These are phyloP conservation scores for Electrophaes corylata DNA, from an alignment of 2,888 invertebrate species.

Conservation along the genomic window DNA sequence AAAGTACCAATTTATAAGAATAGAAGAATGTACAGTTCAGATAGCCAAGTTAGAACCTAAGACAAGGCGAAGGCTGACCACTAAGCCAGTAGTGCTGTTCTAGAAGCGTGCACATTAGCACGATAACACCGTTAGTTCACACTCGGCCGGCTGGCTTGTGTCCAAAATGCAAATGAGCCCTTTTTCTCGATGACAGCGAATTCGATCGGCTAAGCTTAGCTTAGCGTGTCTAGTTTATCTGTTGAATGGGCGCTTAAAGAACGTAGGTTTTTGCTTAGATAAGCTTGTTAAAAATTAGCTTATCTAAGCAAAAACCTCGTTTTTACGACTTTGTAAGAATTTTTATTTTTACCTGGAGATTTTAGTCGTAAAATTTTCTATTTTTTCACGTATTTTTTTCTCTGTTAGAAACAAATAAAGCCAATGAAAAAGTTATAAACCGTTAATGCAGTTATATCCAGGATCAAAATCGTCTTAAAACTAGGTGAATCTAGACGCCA, in stretches of 20 bases:
- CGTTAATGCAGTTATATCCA: too few species aligned
- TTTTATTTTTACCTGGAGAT: too few species aligned
- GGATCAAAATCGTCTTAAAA: too few species aligned
- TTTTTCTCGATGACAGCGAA: slow-evolving; percentile 42
- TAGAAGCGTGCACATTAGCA: slow-evolving; percentile 12
- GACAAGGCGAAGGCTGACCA: background rate
- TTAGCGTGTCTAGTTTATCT: slow-evolving; percentile 24
- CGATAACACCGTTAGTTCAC: slow-evolving; percentile 4
- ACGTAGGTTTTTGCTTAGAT: background rate
- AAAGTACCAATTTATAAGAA: too few species aligned
- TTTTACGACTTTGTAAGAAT: too few species aligned
- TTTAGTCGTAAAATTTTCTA: too few species aligned
- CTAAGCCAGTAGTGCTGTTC: background rate
- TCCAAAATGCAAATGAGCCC: slow-evolving; percentile 28
- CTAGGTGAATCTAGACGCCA: too few species aligned
- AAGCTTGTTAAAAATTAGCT: background rate
- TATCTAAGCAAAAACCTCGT: too few species aligned
- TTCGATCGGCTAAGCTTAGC: slow-evolving; percentile 22
- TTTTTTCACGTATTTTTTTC: too few species aligned
- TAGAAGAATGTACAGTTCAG: too few species aligned
- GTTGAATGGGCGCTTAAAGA: slow-evolving; percentile 25
- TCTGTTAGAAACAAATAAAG: too few species aligned
- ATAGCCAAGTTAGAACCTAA: background rate
- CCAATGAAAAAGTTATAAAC: too few species aligned
- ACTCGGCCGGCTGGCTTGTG: slow-evolving; percentile 4